These are phyloP conservation scores for Rhyacophila brunnea DNA, from an alignment of 1,140 invertebrate species.

Conservation along the genomic window DNA sequence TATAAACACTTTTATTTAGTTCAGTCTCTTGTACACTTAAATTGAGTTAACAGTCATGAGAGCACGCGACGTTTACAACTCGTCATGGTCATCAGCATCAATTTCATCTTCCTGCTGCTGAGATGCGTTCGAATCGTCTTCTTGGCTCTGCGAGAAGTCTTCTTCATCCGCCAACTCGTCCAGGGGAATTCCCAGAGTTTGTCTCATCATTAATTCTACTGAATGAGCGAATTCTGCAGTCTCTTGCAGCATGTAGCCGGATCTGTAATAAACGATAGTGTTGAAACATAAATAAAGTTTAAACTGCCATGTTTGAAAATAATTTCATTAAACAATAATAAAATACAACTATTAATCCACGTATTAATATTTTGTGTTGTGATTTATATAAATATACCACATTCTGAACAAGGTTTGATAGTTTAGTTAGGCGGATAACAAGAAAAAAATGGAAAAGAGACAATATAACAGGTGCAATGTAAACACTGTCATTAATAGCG, in stretches of 20 bases:
- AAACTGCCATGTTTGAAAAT: no score
- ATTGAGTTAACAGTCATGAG: not conserved
- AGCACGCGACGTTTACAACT: constrained; percentile 21
- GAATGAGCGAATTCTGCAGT: constrained; percentile 82
- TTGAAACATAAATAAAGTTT: no score
- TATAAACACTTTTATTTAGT: not conserved
- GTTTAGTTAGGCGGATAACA: no score
- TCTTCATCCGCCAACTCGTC: constrained; percentile 68
- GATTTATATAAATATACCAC: no score
- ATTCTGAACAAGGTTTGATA: no score
- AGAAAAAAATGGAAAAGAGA: no score
- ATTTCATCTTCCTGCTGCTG: constrained; percentile 41
- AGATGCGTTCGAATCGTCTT: constrained; percentile 43
- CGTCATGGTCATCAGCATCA: constrained; percentile 49
- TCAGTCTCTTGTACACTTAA: constrained; percentile 24
- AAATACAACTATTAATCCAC: no score
- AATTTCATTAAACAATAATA: no score
- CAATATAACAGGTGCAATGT: no score
- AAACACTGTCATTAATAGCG: no score
- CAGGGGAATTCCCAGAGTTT: constrained; percentile 76
- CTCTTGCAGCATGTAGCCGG: constrained; percentile 86
- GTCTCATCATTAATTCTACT: constrained; percentile 83
- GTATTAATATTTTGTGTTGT: no score
- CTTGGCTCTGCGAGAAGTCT: constrained; percentile 48
- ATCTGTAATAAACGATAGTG: constrained; percentile 54